A percentile compares a stretch with the other conserved stretches of the same genome.
Conservation (phyloP, 2,797 vertebrate species). For the Lacerta agilis region DNA sequence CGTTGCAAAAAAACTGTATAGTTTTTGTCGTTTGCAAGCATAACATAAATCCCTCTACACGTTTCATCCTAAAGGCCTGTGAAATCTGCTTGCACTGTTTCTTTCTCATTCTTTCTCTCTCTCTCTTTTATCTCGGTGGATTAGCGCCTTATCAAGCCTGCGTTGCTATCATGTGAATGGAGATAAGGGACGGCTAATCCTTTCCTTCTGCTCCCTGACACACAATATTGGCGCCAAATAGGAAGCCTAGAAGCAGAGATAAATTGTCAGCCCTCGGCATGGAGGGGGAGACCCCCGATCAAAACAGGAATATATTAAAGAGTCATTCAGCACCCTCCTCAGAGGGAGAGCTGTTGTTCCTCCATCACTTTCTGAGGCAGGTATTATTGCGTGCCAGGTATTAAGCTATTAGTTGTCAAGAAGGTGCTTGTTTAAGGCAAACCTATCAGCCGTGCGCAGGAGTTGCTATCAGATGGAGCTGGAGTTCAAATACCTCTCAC, state of each 20-base stretch:
- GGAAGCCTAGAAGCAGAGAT: conserved; percentile 38
- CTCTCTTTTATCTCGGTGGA: conserved; percentile 48
- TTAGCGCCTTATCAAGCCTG: conserved; percentile 55
- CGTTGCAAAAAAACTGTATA: conserved; percentile 34
- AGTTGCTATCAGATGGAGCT: conserved; percentile 20
- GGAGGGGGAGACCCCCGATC: neutral
- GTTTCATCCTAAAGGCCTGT: conserved; percentile 52
- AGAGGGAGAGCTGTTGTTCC: conserved; percentile 30
- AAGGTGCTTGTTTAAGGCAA: conserved; percentile 41
- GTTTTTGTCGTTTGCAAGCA: conserved; percentile 38
- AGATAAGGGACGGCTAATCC: conserved; percentile 66
- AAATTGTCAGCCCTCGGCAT: conserved; percentile 9
- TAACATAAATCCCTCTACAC: conserved; percentile 37
- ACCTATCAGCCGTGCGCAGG: neutral
- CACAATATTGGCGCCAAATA: neutral
- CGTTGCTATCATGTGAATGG: conserved; percentile 39
- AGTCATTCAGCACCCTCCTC: neutral
- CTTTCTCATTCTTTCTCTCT: neutral
- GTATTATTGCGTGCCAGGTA: conserved; percentile 29
- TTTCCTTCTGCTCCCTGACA: conserved; percentile 58
- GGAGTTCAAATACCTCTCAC: conserved; percentile 11
- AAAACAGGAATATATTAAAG: conserved; percentile 33
- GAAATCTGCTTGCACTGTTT: conserved; percentile 43
- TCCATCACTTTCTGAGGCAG: conserved; percentile 24
- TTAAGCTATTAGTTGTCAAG: conserved; percentile 46